phyloP scores from a whole-genome alignment of 2,797 vertebrate species.

The Ptychobarbus kaznakovi region DNA sequence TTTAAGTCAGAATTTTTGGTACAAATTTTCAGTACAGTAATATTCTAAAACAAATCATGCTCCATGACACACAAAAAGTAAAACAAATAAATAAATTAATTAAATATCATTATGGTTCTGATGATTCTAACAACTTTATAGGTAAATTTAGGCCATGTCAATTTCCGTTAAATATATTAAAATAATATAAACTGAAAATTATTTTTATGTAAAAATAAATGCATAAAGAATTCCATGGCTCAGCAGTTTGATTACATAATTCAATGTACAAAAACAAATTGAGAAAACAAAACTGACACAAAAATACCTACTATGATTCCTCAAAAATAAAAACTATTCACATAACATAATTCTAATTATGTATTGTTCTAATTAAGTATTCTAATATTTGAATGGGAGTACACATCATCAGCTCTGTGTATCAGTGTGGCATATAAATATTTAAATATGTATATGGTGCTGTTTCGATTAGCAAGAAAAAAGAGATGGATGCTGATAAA shows the following conservation, averaged over 20 bases:
- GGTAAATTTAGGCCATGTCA: neutral
- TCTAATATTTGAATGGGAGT: too few relatives aligned
- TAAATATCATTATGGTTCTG: neutral
- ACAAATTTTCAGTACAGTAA: neutral
- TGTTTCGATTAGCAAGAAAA: too few relatives aligned
- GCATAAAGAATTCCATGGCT: neutral
- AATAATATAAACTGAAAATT: neutral
- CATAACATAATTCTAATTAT: too few relatives aligned
- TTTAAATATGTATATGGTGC: too few relatives aligned
- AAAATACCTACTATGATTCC: neutral
- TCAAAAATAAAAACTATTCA: too few relatives aligned
- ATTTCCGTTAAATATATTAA: neutral
- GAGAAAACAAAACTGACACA: neutral
- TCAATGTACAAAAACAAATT: neutral
- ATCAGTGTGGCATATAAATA: too few relatives aligned
- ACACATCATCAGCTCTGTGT: too few relatives aligned
- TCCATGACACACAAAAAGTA: neutral
- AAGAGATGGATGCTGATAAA: constrained; percentile 79
- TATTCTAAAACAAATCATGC: constrained; percentile 64
- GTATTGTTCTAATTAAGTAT: too few relatives aligned
- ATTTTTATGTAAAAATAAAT: neutral
- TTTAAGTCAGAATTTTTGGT: neutral
- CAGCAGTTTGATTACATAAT: neutral
- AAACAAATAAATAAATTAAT: too few relatives aligned
- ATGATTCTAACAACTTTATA: neutral